Conservation (phyloP, 2,888 invertebrate genomes). For the Tetramorium bicarinatum region DNA sequence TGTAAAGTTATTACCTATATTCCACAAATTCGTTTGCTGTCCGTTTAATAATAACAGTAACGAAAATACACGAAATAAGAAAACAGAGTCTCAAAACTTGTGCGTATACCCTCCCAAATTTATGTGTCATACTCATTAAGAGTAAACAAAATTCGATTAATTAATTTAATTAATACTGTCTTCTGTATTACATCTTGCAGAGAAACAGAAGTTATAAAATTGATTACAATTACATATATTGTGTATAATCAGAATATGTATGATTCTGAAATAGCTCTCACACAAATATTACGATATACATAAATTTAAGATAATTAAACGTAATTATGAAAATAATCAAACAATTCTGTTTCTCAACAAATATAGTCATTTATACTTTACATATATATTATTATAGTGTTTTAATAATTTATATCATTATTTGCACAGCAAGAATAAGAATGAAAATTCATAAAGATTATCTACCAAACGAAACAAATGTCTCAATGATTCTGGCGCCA, state of each 20-base stretch:
- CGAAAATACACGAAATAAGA: not conserved
- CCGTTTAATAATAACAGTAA: not conserved
- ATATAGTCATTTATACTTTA: not conserved
- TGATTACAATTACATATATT: not conserved
- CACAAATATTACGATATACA: not conserved
- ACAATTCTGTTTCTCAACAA: too few species aligned
- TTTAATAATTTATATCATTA: not conserved
- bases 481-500: not conserved
- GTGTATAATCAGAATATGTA: not conserved
- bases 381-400: not conserved
- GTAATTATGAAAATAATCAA: not conserved
- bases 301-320: not conserved
- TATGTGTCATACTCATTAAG: not conserved
- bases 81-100: not conserved
- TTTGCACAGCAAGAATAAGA: not conserved
- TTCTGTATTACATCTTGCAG: not conserved
- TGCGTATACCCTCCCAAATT: not conserved
- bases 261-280: not conserved
- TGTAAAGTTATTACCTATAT: not conserved
- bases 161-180: not conserved
- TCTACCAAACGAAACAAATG: conserved; percentile 8
- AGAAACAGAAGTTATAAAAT: not conserved
- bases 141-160: not conserved
- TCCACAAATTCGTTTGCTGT: not conserved
- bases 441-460: conserved; percentile 7